Base-by-base conservation (phyloP, 2,888 invertebrate genomes). In the Anodontia alba region DNA sequence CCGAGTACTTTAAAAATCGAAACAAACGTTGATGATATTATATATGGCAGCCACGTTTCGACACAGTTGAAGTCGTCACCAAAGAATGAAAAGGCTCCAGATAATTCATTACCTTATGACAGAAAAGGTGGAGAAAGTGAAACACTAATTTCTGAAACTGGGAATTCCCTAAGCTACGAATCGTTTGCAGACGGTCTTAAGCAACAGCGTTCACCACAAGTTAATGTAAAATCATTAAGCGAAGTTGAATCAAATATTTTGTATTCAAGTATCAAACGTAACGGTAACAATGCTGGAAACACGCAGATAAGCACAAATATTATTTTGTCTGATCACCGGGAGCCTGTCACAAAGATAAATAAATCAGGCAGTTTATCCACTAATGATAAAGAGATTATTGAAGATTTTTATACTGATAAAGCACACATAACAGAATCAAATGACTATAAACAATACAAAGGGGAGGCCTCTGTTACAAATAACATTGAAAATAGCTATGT, bases 1-100 rank as follows among this genome's bases (percentile, higher is more conserved):
- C 12, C 33, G 1, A 17, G 33, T 31, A 33, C 2, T n/a, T 69
- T 62, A 15, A 78, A 57, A 42, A 51, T 76, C 33, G 84, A 85
- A 80, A 78, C 80, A 46, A 73, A 80, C 71, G 74, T 76, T 68
- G 80, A 76, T 57, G 80, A 80, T 36, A 49, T 72, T 12, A 67
- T 77, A 23, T 67, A 70, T 49, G 68, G 69, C 23, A 62, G 29
- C 62, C 12, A 26, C 29, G 33, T 7, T 33, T 5, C 10, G 17
- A 33, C 12, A 5, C 62, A 31, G 31, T 12, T 62, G 17, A 10
- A 62, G 20, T 62, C 33, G 17, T 12, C 33, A 17, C 31, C 33
- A 3, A 62, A 17, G 8, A 46, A 3, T 20, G 46, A 46, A 46
- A 46, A 46, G n/a, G n/a, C 20, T 8, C n/a, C n/a, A n/a, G n/a